Percentiles rank a stretch among this genome's conserved stretches.
Conservation (phyloP, 2,888 invertebrate species). For the Apamea epomidion region DNA sequence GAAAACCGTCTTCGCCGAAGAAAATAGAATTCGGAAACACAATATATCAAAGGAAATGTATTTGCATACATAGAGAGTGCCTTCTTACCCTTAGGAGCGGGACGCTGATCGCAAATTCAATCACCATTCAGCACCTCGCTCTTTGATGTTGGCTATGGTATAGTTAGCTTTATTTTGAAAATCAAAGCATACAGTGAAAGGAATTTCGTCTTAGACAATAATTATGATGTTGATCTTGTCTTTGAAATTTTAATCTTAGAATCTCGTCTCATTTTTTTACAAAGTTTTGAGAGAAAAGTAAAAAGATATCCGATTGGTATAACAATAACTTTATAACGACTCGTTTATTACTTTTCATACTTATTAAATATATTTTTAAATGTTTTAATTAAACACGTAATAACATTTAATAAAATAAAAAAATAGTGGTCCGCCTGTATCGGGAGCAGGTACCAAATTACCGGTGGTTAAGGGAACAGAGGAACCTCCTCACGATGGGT, state of each 20-base stretch:
- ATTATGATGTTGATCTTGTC: not conserved
- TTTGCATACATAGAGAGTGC: slow-evolving; percentile 40
- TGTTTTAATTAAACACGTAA: no score
- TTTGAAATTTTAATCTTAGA: not conserved
- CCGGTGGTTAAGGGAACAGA: no score
- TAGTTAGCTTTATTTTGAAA: not conserved
- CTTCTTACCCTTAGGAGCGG: slow-evolving; percentile 11
- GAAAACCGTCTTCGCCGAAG: not conserved
- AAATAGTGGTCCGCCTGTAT: no score
- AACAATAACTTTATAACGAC: not conserved
- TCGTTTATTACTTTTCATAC: no score
- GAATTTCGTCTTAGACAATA: not conserved
- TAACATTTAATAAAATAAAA: no score
- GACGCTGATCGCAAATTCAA: slow-evolving; percentile 51
- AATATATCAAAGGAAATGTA: slow-evolving; percentile 41
- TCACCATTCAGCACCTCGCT: slow-evolving; percentile 13
- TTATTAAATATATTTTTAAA: no score
- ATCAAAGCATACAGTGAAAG: not conserved
- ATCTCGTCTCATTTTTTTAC: not conserved
- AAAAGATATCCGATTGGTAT: not conserved
- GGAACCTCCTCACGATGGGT: no score
- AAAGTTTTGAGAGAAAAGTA: not conserved
- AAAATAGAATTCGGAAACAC: not conserved
- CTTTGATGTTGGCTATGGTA: slow-evolving; percentile 10
- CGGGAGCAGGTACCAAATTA: no score